These are phyloP conservation scores for Pristionchus entomophagus DNA, from an alignment of 2,888 invertebrate genomes.

Conservation along the genomic window DNA sequence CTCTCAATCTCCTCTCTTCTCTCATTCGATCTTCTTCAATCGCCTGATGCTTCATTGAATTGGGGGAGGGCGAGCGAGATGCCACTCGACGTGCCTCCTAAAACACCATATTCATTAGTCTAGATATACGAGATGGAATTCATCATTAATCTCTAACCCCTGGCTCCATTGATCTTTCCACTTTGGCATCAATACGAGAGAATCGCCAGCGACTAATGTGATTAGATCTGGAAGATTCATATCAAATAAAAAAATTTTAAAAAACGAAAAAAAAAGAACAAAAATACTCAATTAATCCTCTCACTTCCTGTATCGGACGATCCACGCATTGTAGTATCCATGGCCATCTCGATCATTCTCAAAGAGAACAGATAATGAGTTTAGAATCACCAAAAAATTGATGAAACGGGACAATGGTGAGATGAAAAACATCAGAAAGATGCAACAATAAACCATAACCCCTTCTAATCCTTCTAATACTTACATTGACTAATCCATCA, in stretches of 20 bases:
- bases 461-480: too few relatives aligned
- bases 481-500: neutral
- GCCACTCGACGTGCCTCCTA: neutral
- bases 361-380: too few relatives aligned
- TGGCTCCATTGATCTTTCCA: neutral
- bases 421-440: too few relatives aligned
- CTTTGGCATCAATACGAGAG: neutral
- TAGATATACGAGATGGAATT: too few relatives aligned
- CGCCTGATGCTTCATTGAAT: neutral
- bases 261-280: too few relatives aligned
- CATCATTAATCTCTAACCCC: neutral
- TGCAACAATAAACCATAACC: too few relatives aligned
- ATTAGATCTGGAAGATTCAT: neutral
- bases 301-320: neutral
- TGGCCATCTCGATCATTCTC: neutral
- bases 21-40: neutral
- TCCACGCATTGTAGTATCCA: neutral
- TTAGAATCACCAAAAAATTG: too few relatives aligned
- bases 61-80: neutral
- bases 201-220: slow-evolving; percentile 22
- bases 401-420: too few relatives aligned
- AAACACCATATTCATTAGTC: too few relatives aligned
- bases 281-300: too few relatives aligned
- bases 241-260: too few relatives aligned
- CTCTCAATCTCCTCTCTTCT: neutral